Percentiles rank a stretch among this genome's conserved stretches.
Evolutionary conservation across 2,113 vertebrate genomes (phyloP).

Genomic region (Paramisgurnus dabryanus): DNA sequence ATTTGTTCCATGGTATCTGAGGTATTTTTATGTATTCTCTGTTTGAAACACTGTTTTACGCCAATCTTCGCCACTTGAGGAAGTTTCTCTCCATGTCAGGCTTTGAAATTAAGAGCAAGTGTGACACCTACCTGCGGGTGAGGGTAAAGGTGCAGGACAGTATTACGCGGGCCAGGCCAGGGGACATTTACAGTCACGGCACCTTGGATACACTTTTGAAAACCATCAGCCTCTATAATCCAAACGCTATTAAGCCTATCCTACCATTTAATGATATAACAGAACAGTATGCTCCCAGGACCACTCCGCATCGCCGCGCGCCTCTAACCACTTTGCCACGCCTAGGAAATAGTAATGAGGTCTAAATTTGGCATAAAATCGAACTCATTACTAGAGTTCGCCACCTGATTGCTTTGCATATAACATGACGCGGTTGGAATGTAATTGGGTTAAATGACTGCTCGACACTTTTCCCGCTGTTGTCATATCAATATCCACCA

Average conservation of each 20-base stretch:
- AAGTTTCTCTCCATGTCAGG: conserved; percentile 54
- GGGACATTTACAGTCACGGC: conserved; percentile 50
- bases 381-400: conserved; percentile 98
- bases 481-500: conserved; percentile 68
- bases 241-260: conserved; percentile 65
- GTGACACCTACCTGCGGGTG: conserved; percentile 97
- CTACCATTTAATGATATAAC: conserved; percentile 70
- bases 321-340: conserved; percentile 78
- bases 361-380: conserved; percentile 99
- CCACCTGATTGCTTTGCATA: conserved; percentile 94
- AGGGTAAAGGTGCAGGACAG: conserved; percentile 78
- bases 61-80: conserved; percentile 64
- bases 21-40: background rate
- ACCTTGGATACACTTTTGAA: conserved; percentile 46
- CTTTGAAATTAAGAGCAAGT: conserved; percentile 88
- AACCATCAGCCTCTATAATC: conserved; percentile 66
- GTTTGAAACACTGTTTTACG: conserved; percentile 19
- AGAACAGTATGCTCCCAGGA: conserved; percentile 65
- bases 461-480: conserved; percentile 67
- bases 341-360: conserved; percentile 87
- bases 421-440: conserved; percentile 87
- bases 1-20: background rate
- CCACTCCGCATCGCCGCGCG: conserved; percentile 65
- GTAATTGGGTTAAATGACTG: conserved; percentile 95
- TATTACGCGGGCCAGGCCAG: conserved; percentile 50